Conservation (phyloP, 2,797 vertebrate genomes). For the Diplodus puntazzo region DNA sequence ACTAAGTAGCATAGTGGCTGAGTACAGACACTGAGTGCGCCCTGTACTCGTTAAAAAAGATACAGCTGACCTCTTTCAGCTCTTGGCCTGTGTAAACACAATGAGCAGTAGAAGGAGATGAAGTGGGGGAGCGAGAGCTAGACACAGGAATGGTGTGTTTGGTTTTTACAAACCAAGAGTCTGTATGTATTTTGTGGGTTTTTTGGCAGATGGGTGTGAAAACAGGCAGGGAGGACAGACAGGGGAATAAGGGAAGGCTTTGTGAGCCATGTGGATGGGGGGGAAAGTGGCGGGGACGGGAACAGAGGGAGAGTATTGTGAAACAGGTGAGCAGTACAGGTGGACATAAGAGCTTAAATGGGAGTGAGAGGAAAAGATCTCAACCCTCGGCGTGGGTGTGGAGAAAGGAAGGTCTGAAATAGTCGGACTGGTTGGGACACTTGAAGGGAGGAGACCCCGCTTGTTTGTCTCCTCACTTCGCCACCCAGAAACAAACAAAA, state of each 20-base stretch:
- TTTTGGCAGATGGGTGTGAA: conserved; percentile 57
- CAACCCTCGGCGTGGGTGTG: conserved; percentile 14
- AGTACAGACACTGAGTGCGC: conserved; percentile 9
- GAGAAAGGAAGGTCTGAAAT: conserved; percentile 33
- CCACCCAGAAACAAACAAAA: conserved; percentile 51
- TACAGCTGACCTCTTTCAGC: conserved; percentile 40
- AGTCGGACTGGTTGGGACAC: conserved; percentile 15
- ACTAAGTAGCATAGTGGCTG: not conserved
- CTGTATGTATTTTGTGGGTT: conserved; percentile 34
- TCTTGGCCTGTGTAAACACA: conserved; percentile 36
- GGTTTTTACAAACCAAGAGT: conserved; percentile 33
- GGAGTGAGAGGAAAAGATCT: conserved; percentile 1
- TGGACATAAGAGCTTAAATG: not conserved
- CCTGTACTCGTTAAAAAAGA: conserved; percentile 34
- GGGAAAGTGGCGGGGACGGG: not conserved
- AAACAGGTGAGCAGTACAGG: not conserved
- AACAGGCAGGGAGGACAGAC: conserved; percentile 9
- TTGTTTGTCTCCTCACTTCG: not conserved
- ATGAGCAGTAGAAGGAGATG: conserved; percentile 17
- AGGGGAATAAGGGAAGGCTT: conserved; percentile 34
- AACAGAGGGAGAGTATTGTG: not conserved
- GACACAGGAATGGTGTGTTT: conserved; percentile 48
- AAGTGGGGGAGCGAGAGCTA: conserved; percentile 1
- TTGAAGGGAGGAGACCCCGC: conserved; percentile 38
- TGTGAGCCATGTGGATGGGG: conserved; percentile 21